Conservation (phyloP, 2,888 invertebrate genomes). For the Mesorhabditis belari region DNA sequence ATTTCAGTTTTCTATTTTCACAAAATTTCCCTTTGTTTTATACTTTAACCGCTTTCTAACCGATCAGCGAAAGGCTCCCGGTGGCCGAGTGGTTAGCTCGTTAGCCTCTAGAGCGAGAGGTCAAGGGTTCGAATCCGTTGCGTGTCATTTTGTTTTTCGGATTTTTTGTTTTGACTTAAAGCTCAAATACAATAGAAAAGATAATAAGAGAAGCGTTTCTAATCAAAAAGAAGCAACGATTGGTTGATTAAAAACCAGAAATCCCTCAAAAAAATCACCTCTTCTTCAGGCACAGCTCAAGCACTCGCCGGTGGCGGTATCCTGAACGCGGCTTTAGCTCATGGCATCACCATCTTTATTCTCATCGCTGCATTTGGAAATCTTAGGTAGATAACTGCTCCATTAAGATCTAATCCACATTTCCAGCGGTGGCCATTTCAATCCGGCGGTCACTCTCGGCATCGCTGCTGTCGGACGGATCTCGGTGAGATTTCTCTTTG, state of each 20-base stretch:
- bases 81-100: no score
- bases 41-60: no score
- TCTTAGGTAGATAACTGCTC: constrained; percentile 15
- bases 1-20: no score
- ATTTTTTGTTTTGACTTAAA: background rate
- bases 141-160: background rate
- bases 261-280: background rate
- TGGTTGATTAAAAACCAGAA: background rate
- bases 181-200: no score
- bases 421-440: constrained; percentile 56
- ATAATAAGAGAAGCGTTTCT: background rate
- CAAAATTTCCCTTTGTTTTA: no score
- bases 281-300: constrained; percentile 22
- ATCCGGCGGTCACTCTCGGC: constrained; percentile 56
- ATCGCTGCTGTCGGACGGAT: constrained; percentile 37
- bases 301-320: constrained; percentile 19
- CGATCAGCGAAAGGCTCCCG: no score
- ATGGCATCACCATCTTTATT: constrained; percentile 44
- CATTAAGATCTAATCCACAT: no score
- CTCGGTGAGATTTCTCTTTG: no score
- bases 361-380: constrained; percentile 39
- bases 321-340: constrained; percentile 40
- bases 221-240: background rate
- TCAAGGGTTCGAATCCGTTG: background rate
- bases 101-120: no score